Evolutionary conservation across 2,888 invertebrate genomes (phyloP).

Genomic region (Gibbula magus): DNA sequence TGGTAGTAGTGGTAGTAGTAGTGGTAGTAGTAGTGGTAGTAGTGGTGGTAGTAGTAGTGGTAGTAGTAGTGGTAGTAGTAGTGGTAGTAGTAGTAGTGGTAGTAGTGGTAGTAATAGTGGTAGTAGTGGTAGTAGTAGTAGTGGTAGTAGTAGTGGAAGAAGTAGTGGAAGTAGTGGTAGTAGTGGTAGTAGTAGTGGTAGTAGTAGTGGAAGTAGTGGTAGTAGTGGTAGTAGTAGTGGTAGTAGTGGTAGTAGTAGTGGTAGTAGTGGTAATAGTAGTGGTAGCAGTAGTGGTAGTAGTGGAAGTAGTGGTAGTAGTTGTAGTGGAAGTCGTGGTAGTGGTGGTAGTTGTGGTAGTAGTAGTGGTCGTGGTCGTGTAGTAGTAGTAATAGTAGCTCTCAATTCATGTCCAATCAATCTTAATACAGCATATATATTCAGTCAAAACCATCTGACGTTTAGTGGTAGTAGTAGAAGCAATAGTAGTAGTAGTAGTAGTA

Average conservation of each 20-base stretch:
- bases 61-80: constrained; percentile 1
- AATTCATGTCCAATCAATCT: too few relatives aligned
- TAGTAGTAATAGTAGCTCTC: constrained; percentile 23
- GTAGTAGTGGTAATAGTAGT: constrained; percentile 3
- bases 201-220: constrained; percentile 24
- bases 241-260: constrained; percentile 26
- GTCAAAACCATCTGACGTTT: too few relatives aligned
- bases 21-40: constrained; percentile 18
- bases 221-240: constrained; percentile 22
- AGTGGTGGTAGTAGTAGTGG: constrained; percentile 3
- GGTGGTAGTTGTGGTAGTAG: constrained; percentile 15
- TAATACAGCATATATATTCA: too few relatives aligned
- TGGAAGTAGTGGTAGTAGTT: constrained; percentile 13
- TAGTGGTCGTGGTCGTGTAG: constrained; percentile 29
- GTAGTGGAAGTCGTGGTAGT: background rate
- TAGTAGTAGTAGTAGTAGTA: too few relatives aligned
- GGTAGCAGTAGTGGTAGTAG: constrained; percentile 18
- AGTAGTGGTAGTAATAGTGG: constrained; percentile 12
- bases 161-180: constrained; percentile 25
- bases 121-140: constrained; percentile 29
- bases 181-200: constrained; percentile 13
- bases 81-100: background rate
- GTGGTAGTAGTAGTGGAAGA: constrained; percentile 27
- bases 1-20: constrained; percentile 7
- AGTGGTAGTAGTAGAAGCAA: too few relatives aligned